These are phyloP conservation scores for Volucella zonaria DNA, from an alignment of 2,888 invertebrate species.

Conservation along the genomic window DNA sequence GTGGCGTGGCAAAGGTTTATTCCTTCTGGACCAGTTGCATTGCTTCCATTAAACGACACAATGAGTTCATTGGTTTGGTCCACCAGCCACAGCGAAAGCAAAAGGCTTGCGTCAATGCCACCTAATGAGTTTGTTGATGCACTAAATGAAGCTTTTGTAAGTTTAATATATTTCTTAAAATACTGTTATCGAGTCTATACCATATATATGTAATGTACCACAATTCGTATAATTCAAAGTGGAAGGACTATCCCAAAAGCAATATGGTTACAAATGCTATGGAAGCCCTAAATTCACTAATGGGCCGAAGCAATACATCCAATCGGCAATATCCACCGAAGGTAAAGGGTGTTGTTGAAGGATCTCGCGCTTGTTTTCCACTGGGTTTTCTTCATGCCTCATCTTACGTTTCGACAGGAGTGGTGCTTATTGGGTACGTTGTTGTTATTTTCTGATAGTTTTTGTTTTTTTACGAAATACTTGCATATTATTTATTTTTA, in stretches of 20 bases:
- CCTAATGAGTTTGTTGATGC: constrained; percentile 93
- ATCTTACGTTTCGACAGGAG: constrained; percentile 91
- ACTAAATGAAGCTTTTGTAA: constrained; percentile 93
- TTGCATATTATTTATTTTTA: not conserved
- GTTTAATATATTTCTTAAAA: constrained; percentile 71
- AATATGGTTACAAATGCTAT: constrained; percentile 81
- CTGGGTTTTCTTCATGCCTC: constrained; percentile 95
- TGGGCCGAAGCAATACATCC: constrained; percentile 80
- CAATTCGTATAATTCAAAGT: constrained; percentile 66
- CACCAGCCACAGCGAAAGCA: constrained; percentile 89
- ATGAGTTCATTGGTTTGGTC: constrained; percentile 98
- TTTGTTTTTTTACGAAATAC: not conserved
- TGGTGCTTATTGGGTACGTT: constrained; percentile 92
- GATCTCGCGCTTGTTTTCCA: constrained; percentile 92
- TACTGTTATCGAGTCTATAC: not conserved
- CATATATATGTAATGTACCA: not conserved
- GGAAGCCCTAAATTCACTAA: constrained; percentile 83
- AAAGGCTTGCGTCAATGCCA: constrained; percentile 87
- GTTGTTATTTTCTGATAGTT: not conserved
- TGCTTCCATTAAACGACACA: constrained; percentile 91
- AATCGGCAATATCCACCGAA: constrained; percentile 81
- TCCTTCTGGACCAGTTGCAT: constrained; percentile 94
- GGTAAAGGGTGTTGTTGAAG: constrained; percentile 78
- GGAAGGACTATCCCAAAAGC: constrained; percentile 79
- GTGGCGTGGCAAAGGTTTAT: constrained; percentile 98